These are phyloP conservation scores for Trinorchestia longiramus DNA, from an alignment of 1,140 invertebrate genomes.

Conservation along the genomic window DNA sequence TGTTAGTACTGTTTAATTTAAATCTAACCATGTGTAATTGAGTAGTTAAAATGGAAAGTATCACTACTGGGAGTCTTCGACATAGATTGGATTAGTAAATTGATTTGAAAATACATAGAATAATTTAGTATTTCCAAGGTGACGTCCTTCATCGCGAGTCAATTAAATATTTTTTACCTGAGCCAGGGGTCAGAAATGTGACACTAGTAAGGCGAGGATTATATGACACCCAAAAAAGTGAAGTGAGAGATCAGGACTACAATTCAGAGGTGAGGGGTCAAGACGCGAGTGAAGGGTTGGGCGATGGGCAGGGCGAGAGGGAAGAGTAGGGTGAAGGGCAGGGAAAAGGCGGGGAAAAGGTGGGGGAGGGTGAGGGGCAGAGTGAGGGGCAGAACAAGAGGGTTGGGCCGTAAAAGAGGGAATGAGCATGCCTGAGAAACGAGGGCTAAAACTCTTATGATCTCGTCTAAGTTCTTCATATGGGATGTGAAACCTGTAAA, in stretches of 20 bases:
- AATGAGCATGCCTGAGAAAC: too few relatives aligned
- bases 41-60: not conserved
- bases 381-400: too few relatives aligned
- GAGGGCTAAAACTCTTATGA: too few relatives aligned
- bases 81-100: not conserved
- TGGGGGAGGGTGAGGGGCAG: too few relatives aligned
- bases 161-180: not conserved
- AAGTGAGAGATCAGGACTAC: not conserved
- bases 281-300: too few relatives aligned
- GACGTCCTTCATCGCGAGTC: not conserved
- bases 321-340: too few relatives aligned
- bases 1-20: not conserved
- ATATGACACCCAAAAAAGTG: not conserved
- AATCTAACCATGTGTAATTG: not conserved
- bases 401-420: too few relatives aligned
- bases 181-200: not conserved
- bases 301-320: too few relatives aligned
- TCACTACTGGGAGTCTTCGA: not conserved
- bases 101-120: not conserved
- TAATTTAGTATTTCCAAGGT: not conserved
- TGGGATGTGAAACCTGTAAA: too few relatives aligned
- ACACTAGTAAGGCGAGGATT: not conserved
- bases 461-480: too few relatives aligned
- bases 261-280: not conserved
- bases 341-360: too few relatives aligned